Evolutionary conservation across 2,888 invertebrate species (phyloP).

Genomic region (Mactromeris polynyma): DNA sequence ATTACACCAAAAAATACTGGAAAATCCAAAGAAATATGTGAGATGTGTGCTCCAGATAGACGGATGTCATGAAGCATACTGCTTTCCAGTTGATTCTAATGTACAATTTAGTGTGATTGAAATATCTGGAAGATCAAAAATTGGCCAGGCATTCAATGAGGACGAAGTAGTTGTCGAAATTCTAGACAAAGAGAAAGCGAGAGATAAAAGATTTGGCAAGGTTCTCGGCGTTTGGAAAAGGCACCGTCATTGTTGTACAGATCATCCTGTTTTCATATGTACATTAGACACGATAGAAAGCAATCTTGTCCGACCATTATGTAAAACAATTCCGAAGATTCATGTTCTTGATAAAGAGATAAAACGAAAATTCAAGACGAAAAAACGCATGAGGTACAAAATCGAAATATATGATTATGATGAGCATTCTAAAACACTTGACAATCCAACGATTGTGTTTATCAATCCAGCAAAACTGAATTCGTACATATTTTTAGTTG

Average conservation of each 20-base stretch:
- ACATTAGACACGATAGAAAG: slow-evolving; percentile 67
- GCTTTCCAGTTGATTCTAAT: slow-evolving; percentile 53
- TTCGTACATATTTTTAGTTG: slow-evolving; percentile 74
- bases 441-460: slow-evolving; percentile 13
- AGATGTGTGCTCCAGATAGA: slow-evolving; percentile 66
- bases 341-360: slow-evolving; percentile 49
- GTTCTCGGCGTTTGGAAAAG: slow-evolving; percentile 47
- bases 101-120: slow-evolving; percentile 55
- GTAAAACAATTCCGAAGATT: slow-evolving; percentile 68
- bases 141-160: slow-evolving; percentile 70
- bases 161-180: slow-evolving; percentile 75
- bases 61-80: slow-evolving; percentile 63
- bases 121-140: slow-evolving; percentile 71
- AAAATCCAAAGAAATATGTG: slow-evolving; percentile 60
- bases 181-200: slow-evolving; percentile 38
- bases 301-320: slow-evolving; percentile 69
- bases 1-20: slow-evolving; percentile 8
- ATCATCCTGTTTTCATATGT: slow-evolving; percentile 73
- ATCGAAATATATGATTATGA: slow-evolving; percentile 61
- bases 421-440: not conserved
- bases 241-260: slow-evolving; percentile 47
- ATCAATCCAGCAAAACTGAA: slow-evolving; percentile 63
- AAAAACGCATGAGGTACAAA: slow-evolving; percentile 44
- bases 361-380: not conserved
- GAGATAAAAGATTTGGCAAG: slow-evolving; percentile 43